Base-by-base conservation (phyloP, 1,140 invertebrate species). In the Drosophila leontia region DNA sequence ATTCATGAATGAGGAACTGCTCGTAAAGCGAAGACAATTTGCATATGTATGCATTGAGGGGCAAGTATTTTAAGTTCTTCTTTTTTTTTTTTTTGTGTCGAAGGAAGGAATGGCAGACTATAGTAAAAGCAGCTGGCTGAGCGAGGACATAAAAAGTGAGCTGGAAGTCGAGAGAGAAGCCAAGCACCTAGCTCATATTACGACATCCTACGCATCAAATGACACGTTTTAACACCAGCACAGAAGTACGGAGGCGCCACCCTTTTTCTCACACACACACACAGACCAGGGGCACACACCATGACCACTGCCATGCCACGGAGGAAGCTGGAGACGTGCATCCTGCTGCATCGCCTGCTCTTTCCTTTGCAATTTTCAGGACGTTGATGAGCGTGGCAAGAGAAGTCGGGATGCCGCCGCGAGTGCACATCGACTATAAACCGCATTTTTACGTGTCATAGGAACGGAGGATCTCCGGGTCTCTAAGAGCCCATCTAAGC, bases 221-320 rank as follows among this genome's bases (percentile, higher is more conserved):
- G 83, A 87, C 84, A 88, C 84, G 84, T 80, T 87, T 83, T 88
- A 88, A 70, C 83, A 87, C 83, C 85, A 77, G 48, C 65, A 50
- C 71, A 64, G 57, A 29, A 48, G 53, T 44, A 45, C n/a, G 15
- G 37, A 76, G 15, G 26, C 26, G 32, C 34, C 64, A 26, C 39
- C 37, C 34, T 55, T 7, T 4, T 7, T 9, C 34, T 15, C 7
- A 65, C 65, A 26, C 68, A 23, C 68, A 23, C 29, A 53, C 37
- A 34, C 26, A 50, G 37, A 51, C 32, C 32, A 41, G 65, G 13
- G 35, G 35, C 71, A 78, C 41, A 44, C 41, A 51, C 69, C 47
- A 64, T 63, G 57, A 74, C 57, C 63, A 67, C 32, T 29, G 55
- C 19, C 53, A 37, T 55, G 53, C 63, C 56, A 53, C 53, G 32